Conservation (phyloP, 1,140 invertebrate genomes). For the Holotrichia oblita region DNA sequence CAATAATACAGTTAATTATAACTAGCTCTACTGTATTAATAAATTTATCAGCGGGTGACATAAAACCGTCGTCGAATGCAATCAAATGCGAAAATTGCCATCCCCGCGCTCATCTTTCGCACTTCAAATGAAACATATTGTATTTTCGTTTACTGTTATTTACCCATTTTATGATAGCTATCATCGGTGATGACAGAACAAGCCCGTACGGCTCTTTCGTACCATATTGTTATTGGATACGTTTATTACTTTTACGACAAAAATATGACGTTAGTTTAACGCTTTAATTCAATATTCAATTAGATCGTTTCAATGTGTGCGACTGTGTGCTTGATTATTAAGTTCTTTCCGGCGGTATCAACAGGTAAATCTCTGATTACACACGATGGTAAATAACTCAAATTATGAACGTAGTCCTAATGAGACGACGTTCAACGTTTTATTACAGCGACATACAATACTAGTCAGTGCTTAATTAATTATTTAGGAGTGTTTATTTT, state of each 20-base stretch:
- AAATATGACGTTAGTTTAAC: not conserved
- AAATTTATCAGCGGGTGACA: not conserved
- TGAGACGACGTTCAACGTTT: not conserved
- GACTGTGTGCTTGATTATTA: not conserved
- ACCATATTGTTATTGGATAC: constrained; percentile 1
- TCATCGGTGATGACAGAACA: not conserved
- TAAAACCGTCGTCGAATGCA: not conserved
- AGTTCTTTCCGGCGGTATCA: not conserved
- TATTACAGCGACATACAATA: not conserved
- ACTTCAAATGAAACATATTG: constrained; percentile 3
- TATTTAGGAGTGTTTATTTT: constrained; percentile 14
- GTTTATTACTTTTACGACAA: constrained; percentile 1
- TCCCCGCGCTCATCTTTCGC: not conserved
- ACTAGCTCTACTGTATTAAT: not conserved
- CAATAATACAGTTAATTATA: not conserved
- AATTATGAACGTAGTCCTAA: too few species aligned
- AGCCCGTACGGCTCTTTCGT: not conserved
- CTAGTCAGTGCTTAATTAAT: not conserved
- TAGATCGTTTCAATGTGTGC: not conserved
- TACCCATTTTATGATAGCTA: not conserved
- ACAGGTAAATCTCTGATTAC: constrained; percentile 4
- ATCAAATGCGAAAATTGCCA: not conserved
- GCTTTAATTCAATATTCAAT: not conserved
- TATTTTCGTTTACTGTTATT: not conserved
- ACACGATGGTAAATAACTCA: not conserved